These are phyloP conservation scores for Microchrysa polita DNA, from an alignment of 2,888 invertebrate genomes.

Conservation along the genomic window DNA sequence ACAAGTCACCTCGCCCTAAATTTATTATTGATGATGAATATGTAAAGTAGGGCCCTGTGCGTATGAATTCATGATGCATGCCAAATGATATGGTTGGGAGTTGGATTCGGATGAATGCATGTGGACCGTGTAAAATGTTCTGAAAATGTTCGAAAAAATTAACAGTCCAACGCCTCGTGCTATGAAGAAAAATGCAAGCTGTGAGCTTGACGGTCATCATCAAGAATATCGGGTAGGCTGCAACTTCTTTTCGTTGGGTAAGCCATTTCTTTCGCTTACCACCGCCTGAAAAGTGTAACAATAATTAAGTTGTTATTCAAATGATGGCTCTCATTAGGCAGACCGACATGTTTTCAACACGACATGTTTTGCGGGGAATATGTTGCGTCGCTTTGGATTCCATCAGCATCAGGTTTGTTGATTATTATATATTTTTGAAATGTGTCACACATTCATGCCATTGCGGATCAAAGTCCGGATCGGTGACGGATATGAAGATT, in stretches of 20 bases:
- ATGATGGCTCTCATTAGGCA: constrained; percentile 36
- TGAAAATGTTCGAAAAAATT: constrained; percentile 22
- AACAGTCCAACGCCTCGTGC: constrained; percentile 33
- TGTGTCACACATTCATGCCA: no score
- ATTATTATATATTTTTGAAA: neutral
- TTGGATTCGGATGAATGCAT: no score
- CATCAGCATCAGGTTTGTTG: neutral
- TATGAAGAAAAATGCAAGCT: neutral
- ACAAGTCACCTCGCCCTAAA: constrained; percentile 13
- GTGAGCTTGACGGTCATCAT: neutral
- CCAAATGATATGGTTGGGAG: no score
- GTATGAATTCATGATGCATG: neutral
- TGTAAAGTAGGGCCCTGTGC: constrained; percentile 25
- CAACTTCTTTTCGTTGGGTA: neutral
- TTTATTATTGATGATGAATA: constrained; percentile 35
- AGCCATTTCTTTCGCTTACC: neutral
- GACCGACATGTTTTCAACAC: constrained; percentile 29
- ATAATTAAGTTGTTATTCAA: constrained; percentile 45
- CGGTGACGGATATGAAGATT: no score
- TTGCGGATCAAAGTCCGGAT: no score
- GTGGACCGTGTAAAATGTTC: neutral
- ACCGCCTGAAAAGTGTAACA: constrained; percentile 28
- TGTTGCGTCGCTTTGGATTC: neutral
- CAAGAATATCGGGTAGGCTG: neutral
- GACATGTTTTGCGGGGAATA: neutral